These are phyloP conservation scores for Polylopha cassiicola DNA, from an alignment of 2,888 invertebrate species.

Conservation along the genomic window DNA sequence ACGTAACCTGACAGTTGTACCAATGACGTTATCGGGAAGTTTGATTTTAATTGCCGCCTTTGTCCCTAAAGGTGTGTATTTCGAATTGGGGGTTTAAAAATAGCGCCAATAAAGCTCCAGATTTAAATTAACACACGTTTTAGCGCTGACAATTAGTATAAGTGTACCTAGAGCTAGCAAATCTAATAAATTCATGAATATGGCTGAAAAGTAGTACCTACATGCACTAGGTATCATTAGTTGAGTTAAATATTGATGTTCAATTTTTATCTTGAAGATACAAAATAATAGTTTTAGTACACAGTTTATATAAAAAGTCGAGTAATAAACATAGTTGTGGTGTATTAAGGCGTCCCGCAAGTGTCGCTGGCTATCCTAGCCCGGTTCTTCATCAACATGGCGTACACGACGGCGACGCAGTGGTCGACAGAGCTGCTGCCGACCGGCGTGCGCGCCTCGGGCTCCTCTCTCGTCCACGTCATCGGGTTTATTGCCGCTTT, in stretches of 20 bases:
- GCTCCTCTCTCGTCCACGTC: slow-evolving; percentile 63
- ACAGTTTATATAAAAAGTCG: neutral
- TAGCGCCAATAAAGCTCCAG: too few relatives aligned
- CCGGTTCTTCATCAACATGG: slow-evolving; percentile 67
- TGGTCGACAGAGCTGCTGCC: slow-evolving; percentile 68
- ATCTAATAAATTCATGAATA: too few relatives aligned
- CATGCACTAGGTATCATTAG: too few relatives aligned
- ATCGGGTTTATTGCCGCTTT: slow-evolving; percentile 60
- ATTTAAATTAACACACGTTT: too few relatives aligned
- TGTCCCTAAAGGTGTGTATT: slow-evolving; percentile 54
- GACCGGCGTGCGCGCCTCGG: slow-evolving; percentile 60
- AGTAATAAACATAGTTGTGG: neutral
- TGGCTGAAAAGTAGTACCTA: too few relatives aligned
- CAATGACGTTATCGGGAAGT: slow-evolving; percentile 46
- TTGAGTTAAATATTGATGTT: too few relatives aligned
- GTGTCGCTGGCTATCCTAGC: slow-evolving; percentile 60
- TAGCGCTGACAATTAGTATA: too few relatives aligned
- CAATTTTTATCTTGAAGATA: too few relatives aligned
- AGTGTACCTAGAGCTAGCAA: too few relatives aligned
- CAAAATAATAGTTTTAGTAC: too few relatives aligned
- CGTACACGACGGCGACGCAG: slow-evolving; percentile 65
- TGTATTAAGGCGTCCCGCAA: slow-evolving; percentile 47
- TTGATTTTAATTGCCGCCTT: slow-evolving; percentile 52
- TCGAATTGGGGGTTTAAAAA: too few relatives aligned
- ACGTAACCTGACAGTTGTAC: slow-evolving; percentile 52